Percentiles rank a stretch among this genome's conserved stretches.
Evolutionary conservation across 2,888 invertebrate species (phyloP).

Genomic region (Agrilus cyanescens): DNA sequence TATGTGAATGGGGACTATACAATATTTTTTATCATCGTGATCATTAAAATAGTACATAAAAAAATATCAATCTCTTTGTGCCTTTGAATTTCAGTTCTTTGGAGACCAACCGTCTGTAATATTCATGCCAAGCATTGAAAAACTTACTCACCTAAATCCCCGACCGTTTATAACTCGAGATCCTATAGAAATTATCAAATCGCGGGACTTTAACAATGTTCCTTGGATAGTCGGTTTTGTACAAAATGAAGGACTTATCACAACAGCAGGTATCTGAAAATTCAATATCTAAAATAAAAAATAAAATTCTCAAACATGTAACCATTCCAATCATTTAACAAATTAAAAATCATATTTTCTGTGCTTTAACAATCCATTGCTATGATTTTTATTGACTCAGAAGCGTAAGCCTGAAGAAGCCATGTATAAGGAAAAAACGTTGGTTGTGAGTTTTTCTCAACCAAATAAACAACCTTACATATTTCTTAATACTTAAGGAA

Average conservation of each 20-base stretch:
- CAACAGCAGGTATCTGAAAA: conserved; percentile 30
- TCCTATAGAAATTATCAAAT: conserved; percentile 32
- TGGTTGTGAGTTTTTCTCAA: too few relatives aligned
- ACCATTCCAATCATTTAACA: too few relatives aligned
- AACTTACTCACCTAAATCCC: conserved; percentile 21
- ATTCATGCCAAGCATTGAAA: conserved; percentile 38
- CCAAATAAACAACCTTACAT: too few relatives aligned
- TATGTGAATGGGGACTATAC: not conserved
- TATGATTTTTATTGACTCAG: too few relatives aligned
- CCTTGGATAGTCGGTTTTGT: conserved; percentile 40
- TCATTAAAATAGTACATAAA: not conserved
- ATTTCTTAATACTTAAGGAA: too few relatives aligned
- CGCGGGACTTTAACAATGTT: conserved; percentile 33
- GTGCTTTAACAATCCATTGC: too few relatives aligned
- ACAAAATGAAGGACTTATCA: conserved; percentile 39
- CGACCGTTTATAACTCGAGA: conserved; percentile 37
- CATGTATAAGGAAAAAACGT: too few relatives aligned
- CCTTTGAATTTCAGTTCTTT: conserved; percentile 30
- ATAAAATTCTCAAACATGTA: too few relatives aligned
- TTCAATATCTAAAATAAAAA: not conserved
- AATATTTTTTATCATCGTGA: not conserved
- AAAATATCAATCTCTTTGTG: not conserved
- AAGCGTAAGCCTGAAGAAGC: too few relatives aligned
- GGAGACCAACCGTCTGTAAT: conserved; percentile 38
- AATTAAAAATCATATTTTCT: too few relatives aligned